These are phyloP conservation scores for Noctua comes DNA, from an alignment of 2,888 invertebrate species.

Conservation along the genomic window DNA sequence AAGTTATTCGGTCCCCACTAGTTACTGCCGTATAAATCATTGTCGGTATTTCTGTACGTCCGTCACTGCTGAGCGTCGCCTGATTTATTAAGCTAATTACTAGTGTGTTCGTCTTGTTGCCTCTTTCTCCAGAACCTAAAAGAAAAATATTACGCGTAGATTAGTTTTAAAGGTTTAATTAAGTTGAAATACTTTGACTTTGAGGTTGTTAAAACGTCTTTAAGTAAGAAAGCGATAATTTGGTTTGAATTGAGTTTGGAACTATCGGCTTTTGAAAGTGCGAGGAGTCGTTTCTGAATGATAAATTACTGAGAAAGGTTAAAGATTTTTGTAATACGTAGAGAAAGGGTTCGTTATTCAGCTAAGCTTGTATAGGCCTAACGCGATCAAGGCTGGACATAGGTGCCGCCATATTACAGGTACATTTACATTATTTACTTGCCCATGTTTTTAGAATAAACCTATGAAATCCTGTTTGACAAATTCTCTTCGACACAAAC, in stretches of 20 bases:
- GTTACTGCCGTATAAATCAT: slow-evolving; percentile 76
- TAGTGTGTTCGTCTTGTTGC: slow-evolving; percentile 59
- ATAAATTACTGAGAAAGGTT: slow-evolving; percentile 35
- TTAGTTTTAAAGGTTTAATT: slow-evolving; percentile 59
- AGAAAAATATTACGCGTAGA: slow-evolving; percentile 54
- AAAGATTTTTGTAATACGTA: slow-evolving; percentile 19
- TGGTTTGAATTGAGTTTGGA: slow-evolving; percentile 52
- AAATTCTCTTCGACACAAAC: slow-evolving; percentile 20
- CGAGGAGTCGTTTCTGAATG: slow-evolving; percentile 31
- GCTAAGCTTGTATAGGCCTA: background rate
- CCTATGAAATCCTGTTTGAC: background rate
- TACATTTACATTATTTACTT: background rate
- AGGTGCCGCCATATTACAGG: background rate
- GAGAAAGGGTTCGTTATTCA: background rate
- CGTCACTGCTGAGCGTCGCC: slow-evolving; percentile 74
- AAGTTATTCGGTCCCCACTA: slow-evolving; percentile 52
- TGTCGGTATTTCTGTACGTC: slow-evolving; percentile 77
- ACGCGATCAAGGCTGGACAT: background rate
- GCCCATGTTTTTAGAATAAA: background rate
- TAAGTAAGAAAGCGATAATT: slow-evolving; percentile 56
- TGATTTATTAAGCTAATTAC: slow-evolving; percentile 84
- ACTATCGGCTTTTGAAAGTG: slow-evolving; percentile 47
- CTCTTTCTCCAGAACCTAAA: slow-evolving; percentile 42
- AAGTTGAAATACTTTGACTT: slow-evolving; percentile 54
- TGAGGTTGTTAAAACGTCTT: slow-evolving; percentile 41